Conservation (phyloP, 1,140 invertebrate genomes). For the Papilio polyxenes region DNA sequence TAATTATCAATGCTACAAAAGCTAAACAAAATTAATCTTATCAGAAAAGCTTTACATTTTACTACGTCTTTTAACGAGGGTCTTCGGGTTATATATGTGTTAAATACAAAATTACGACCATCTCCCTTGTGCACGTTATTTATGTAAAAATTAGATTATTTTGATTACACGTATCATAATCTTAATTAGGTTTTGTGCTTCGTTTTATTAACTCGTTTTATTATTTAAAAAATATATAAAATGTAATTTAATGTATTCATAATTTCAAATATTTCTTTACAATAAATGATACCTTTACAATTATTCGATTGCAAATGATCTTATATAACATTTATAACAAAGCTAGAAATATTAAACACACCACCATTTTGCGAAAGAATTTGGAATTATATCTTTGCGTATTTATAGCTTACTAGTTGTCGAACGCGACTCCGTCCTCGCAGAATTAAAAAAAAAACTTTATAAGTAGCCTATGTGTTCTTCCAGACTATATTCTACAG, state of each 20-base stretch:
- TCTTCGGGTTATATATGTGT: conserved; percentile 13
- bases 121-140: neutral
- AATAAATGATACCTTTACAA: too few species aligned
- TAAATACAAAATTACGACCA: conserved; percentile 14
- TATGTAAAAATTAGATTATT: conserved; percentile 33
- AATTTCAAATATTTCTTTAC: too few species aligned
- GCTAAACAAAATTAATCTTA: conserved; percentile 3
- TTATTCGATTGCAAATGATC: too few species aligned
- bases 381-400: too few species aligned
- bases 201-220: neutral
- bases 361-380: too few species aligned
- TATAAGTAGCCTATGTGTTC: too few species aligned
- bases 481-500: too few species aligned
- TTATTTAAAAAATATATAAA: neutral
- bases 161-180: conserved; percentile 18
- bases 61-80: conserved; percentile 30
- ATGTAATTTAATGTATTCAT: neutral
- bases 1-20: neutral
- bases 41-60: neutral
- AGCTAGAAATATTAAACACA: too few species aligned
- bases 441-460: too few species aligned
- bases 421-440: too few species aligned
- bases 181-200: conserved; percentile 23
- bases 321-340: too few species aligned
- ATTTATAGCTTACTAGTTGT: too few species aligned